phyloP scores from a whole-genome alignment of 2,113 vertebrate genomes.

The Cololabis saira region DNA sequence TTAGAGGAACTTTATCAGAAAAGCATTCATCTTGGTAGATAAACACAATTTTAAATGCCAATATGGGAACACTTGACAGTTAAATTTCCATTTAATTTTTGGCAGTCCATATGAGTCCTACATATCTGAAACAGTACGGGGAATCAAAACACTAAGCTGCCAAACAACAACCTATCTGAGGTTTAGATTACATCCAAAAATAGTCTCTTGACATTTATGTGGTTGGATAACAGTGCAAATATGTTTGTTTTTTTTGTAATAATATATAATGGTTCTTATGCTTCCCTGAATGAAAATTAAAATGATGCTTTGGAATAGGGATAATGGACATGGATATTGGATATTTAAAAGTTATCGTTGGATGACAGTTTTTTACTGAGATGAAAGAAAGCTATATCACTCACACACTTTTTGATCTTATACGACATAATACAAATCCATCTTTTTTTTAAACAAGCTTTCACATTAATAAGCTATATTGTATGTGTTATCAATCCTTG shows the following conservation, averaged over 20 bases:
- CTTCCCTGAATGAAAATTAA: too few species aligned
- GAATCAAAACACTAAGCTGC: constrained; percentile 15
- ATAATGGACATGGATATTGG: too few species aligned
- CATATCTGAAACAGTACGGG: constrained; percentile 7
- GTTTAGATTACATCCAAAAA: constrained; percentile 30
- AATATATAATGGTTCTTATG: constrained; percentile 4
- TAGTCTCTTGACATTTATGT: constrained; percentile 42
- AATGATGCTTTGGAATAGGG: too few species aligned
- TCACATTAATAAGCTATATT: too few species aligned
- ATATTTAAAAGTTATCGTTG: too few species aligned
- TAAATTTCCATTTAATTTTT: constrained; percentile 27
- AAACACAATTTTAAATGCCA: constrained; percentile 56
- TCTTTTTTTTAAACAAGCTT: too few species aligned
- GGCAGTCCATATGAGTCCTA: constrained; percentile 12
- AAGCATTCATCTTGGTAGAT: constrained; percentile 34
- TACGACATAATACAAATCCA: too few species aligned
- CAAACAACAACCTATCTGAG: constrained; percentile 1
- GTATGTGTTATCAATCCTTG: too few species aligned
- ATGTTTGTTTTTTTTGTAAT: constrained; percentile 18
- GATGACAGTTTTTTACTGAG: too few species aligned
- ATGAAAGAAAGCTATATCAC: too few species aligned
- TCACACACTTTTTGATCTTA: too few species aligned
- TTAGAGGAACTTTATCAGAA: constrained; percentile 20
- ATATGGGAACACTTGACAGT: constrained; percentile 25
- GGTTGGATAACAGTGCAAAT: constrained; percentile 28